Conservation (phyloP, 1,140 invertebrate genomes). For the Euura lappo region DNA sequence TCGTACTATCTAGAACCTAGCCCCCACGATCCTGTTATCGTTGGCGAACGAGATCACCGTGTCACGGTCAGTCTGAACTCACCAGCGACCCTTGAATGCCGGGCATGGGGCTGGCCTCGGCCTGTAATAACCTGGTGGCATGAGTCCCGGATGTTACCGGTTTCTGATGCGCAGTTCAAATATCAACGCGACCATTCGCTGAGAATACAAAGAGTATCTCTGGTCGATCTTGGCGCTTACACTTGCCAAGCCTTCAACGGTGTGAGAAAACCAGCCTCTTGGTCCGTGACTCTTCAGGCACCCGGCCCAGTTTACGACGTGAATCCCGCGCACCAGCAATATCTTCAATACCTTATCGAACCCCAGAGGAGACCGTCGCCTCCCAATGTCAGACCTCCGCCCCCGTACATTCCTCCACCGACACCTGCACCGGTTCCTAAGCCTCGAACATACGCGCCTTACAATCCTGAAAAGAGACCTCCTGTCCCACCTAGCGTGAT, state of each 20-base stretch:
- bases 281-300: constrained; percentile 74
- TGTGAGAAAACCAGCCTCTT: constrained; percentile 75
- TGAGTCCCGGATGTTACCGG: constrained; percentile 74
- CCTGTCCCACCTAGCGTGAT: constrained; percentile 29
- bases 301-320: constrained; percentile 66
- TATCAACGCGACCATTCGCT: constrained; percentile 77
- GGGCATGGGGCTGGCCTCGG: constrained; percentile 81
- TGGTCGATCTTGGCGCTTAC: constrained; percentile 80
- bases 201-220: constrained; percentile 72
- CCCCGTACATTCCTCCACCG: no score
- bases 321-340: constrained; percentile 60
- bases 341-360: constrained; percentile 63
- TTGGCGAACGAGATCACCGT: constrained; percentile 64
- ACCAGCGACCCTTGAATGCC: constrained; percentile 77
- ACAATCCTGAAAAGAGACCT: constrained; percentile 28
- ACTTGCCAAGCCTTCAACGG: constrained; percentile 89
- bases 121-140: constrained; percentile 88
- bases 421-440: constrained; percentile 43
- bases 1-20: constrained; percentile 52
- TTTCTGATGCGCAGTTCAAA: constrained; percentile 74
- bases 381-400: constrained; percentile 38
- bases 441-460: constrained; percentile 43
- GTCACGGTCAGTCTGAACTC: constrained; percentile 74
- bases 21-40: constrained; percentile 58
- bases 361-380: constrained; percentile 47